These are phyloP conservation scores for Steinernema scapterisci DNA, from an alignment of 2,888 invertebrate species.

Conservation along the genomic window DNA sequence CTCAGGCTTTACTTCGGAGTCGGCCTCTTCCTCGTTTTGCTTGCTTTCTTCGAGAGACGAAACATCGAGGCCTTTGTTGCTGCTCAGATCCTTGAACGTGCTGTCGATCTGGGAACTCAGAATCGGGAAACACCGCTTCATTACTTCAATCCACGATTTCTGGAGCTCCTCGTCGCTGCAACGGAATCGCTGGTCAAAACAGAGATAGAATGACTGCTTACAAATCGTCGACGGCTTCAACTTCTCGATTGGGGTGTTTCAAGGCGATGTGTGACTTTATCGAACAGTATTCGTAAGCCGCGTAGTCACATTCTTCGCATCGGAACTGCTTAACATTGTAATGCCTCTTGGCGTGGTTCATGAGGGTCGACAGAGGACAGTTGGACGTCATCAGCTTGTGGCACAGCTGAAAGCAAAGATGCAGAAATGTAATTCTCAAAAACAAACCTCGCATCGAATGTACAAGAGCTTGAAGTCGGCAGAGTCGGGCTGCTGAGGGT, in stretches of 20 bases:
- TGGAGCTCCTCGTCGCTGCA: conserved; percentile 16
- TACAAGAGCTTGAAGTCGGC: conserved; percentile 15
- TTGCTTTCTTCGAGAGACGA: conserved; percentile 1
- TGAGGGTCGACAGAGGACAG: conserved; percentile 35
- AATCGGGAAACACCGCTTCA: conserved; percentile 17
- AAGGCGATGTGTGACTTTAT: conserved; percentile 38
- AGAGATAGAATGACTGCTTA: neutral
- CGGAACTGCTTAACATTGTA: conserved; percentile 45
- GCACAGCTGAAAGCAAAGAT: conserved; percentile 34
- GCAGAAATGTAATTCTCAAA: neutral
- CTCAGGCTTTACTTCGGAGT: neutral
- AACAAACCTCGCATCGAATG: conserved; percentile 7
- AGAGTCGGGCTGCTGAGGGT: neutral
- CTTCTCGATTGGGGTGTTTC: conserved; percentile 37
- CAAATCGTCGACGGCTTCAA: conserved; percentile 15
- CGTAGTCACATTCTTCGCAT: conserved; percentile 40
- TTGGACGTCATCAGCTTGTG: conserved; percentile 33
- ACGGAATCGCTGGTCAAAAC: no score
- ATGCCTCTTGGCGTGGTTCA: conserved; percentile 45
- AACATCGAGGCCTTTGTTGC: neutral
- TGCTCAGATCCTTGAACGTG: conserved; percentile 16
- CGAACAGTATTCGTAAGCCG: conserved; percentile 34
- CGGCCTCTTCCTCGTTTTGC: neutral
- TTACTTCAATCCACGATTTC: conserved; percentile 15
- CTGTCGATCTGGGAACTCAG: conserved; percentile 21